Evolutionary conservation across 2,113 vertebrate genomes (phyloP), one percentile per base, ranked within the genome.

Genomic region (Calidris pugnax): DNA sequence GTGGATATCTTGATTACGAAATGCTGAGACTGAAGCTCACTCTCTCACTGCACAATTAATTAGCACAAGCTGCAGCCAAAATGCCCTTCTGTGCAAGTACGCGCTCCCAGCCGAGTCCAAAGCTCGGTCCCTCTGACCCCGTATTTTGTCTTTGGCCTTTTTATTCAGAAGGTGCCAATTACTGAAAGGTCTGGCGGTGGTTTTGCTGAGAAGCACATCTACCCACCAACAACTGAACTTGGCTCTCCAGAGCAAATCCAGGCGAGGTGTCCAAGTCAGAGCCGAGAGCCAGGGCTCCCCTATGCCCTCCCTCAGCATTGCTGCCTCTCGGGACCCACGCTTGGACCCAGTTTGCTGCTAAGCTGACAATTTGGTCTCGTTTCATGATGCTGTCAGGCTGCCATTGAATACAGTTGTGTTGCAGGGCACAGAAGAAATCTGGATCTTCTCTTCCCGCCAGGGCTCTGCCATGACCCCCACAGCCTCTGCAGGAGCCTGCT

Each of bases 121-220:
- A 82, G 62, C 69, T 75, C 6, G 0, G 12, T 48, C 64, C 32
- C 69, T 64, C 83, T 76, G 86, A 71, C 90, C 72, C 57, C 26
- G 1, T 47, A 20, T 72, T 95, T 84, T 89, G 43, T 72, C 89
- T 93, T 85, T 56, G 39, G 84, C 84, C 51, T 91, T 87, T 92
- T 87, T 87, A 69, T 91, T 89, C 41, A 76, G 71, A 37, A 91
- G 41, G 66, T 91, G 93, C 91, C 85, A 94, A 73, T 85, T 82
- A 47, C 62, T 28, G 67, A 55, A 56, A n/a, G 67, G 10, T 14
- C 76, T 95, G 92, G 90, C 60, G 28, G 0, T 4, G 19, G 9
- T 80, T 94, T 93, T 88, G 87, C 87, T 77, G 93, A 91, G 35
- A 59, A 85, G 10, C 23, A 55, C 69, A 91, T 73, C 82, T 80